Percentiles rank a stretch among this genome's conserved stretches.
Conservation (phyloP, 1,140 invertebrate species). For the Macrocentrus cingulum region DNA sequence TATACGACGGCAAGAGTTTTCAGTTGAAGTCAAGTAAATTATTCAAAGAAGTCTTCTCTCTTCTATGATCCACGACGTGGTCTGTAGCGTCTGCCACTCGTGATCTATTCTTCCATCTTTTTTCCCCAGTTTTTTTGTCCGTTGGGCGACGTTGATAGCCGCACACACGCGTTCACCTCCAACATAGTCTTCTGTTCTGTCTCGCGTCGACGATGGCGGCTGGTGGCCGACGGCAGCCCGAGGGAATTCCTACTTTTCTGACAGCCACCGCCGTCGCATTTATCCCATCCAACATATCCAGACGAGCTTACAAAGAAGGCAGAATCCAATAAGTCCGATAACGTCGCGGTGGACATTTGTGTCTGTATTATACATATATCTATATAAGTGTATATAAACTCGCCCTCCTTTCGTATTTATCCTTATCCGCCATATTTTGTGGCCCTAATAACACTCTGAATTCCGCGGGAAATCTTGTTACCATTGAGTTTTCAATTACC, state of each 20-base stretch:
- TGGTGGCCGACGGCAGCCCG: constrained; percentile 28
- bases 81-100: constrained; percentile 34
- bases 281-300: constrained; percentile 42
- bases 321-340: constrained; percentile 50
- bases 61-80: constrained; percentile 42
- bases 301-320: constrained; percentile 44
- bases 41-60: constrained; percentile 45
- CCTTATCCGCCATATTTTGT: background rate
- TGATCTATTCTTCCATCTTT: constrained; percentile 35
- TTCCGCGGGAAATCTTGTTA: constrained; percentile 13
- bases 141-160: too few relatives aligned
- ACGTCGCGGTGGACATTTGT: constrained; percentile 23
- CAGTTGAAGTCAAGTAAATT: constrained; percentile 38
- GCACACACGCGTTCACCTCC: too few relatives aligned
- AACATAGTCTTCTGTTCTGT: constrained; percentile 12
- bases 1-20: constrained; percentile 24
- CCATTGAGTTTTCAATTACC: constrained; percentile 17
- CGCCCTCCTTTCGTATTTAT: constrained; percentile 13
- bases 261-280: constrained; percentile 39
- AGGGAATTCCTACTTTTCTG: constrained; percentile 46
- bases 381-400: background rate
- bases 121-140: constrained; percentile 19
- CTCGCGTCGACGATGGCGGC: constrained; percentile 6
- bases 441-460: constrained; percentile 2
- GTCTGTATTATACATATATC: background rate